These are phyloP conservation scores for Cyprinodon tularosa DNA, from an alignment of 2,113 vertebrate genomes.

Conservation along the genomic window DNA sequence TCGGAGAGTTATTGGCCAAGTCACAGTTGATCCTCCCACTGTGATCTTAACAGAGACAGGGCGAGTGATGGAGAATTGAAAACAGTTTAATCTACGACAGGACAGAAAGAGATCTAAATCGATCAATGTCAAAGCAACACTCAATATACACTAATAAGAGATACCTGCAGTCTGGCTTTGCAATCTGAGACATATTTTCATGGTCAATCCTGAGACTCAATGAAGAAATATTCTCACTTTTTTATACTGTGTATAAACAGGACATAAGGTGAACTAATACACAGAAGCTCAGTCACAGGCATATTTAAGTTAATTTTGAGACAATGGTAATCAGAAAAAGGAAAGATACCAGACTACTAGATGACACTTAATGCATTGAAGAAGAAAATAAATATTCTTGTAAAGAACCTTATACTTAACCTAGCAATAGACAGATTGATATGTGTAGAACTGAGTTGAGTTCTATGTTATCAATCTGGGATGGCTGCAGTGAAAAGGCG, in stretches of 20 bases:
- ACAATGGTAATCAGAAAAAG: not conserved
- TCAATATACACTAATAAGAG: conserved; percentile 32
- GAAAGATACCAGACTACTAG: too few species aligned
- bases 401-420: too few species aligned
- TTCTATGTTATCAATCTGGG: too few species aligned
- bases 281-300: not conserved
- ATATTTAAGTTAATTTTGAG: not conserved
- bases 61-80: conserved; percentile 28
- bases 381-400: not conserved
- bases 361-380: not conserved
- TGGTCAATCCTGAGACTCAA: not conserved
- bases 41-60: conserved; percentile 29
- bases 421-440: too few species aligned
- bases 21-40: conserved; percentile 46
- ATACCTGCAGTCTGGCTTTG: conserved; percentile 10
- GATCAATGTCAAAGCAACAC: conserved; percentile 48
- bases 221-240: not conserved
- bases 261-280: not conserved
- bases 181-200: not conserved
- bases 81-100: conserved; percentile 39
- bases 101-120: conserved; percentile 22
- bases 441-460: too few species aligned
- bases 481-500: too few species aligned
- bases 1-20: conserved; percentile 43
- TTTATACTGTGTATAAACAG: not conserved